Base-by-base conservation (phyloP, 2,797 vertebrate species). In the Sebastes trivittatus region DNA sequence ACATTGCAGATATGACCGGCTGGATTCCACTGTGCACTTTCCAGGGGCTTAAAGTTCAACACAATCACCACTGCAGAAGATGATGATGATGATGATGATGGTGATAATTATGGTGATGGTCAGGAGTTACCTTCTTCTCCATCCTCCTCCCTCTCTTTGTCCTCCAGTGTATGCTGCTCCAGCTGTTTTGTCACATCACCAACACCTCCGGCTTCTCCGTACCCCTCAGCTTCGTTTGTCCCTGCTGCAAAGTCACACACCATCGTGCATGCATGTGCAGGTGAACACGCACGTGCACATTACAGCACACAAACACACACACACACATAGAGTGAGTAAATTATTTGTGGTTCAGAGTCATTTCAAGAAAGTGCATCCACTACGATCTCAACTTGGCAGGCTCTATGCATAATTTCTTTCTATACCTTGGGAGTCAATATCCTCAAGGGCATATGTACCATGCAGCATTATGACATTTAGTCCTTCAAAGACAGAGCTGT, bases 141-240 rank as follows among this genome's bases (percentile, higher is more conserved):
- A 49, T 99, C 98, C 25, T 99, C 98, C 72, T 98, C 96, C 87
- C 95, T 97, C 79, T 98, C 97, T 77, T 96, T 98, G 82, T 98
- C 97, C 80, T 98, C 97, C 88, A 99, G 90, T 11, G 94, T 93
- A 91, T 98, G 98, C 87, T 95, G 96, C 94, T 98, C 97, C 95
- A 99, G 89, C 62, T 98, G 96, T 92, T 96, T 97, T 68, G 95
- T 93, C 94, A 97, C 93, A 76, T 98, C 97, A 88, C 95, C 95
- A 81, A 98, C 90, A 77, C 93, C 84, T 85, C 86, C 82, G 30
- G 88, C 82, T 46, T 95, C 93, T 91, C 89, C 63, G 84, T 97
- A 96, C 93, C 95, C 96, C 80, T 97, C 98, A 68, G 93, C 92
- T 87, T 97, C 97, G 82, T 96, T 96, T 86, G 94, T 96, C 87